These are phyloP conservation scores for Ophonus ardosiacus DNA, from an alignment of 2,888 invertebrate species.

Conservation along the genomic window DNA sequence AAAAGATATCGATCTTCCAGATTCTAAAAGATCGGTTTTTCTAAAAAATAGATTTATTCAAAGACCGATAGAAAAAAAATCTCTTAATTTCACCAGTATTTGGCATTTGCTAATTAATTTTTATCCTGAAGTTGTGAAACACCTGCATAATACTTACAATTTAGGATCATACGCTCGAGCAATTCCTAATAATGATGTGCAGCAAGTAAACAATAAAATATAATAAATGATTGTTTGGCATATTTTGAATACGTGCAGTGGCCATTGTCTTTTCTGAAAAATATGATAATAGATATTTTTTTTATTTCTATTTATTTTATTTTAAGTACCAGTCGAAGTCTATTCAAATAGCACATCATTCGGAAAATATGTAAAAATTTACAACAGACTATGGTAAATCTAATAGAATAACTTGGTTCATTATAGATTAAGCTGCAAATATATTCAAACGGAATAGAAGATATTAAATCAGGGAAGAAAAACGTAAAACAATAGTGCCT, in stretches of 20 bases:
- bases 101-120: no score
- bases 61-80: no score
- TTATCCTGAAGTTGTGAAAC: no score
- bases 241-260: background rate
- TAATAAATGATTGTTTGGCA: background rate
- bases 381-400: background rate
- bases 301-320: background rate
- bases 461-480: background rate
- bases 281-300: background rate
- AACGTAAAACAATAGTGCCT: conserved; percentile 1
- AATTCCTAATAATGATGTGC: background rate
- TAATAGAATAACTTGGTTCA: background rate
- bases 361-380: conserved; percentile 12
- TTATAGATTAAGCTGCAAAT: background rate
- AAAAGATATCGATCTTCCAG: no score
- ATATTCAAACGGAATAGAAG: conserved; percentile 21
- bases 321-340: background rate
- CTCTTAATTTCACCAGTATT: no score
- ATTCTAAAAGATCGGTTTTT: no score
- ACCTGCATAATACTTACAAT: background rate
- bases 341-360: conserved; percentile 12
- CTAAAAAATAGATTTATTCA: no score
- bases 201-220: background rate
- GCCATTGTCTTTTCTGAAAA: background rate
- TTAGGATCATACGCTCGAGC: background rate